A percentile compares a stretch with the other conserved stretches of the same genome.
These are phyloP conservation scores for Drosophila gaucha DNA, from an alignment of 2,888 invertebrate genomes.

Conservation along the genomic window DNA sequence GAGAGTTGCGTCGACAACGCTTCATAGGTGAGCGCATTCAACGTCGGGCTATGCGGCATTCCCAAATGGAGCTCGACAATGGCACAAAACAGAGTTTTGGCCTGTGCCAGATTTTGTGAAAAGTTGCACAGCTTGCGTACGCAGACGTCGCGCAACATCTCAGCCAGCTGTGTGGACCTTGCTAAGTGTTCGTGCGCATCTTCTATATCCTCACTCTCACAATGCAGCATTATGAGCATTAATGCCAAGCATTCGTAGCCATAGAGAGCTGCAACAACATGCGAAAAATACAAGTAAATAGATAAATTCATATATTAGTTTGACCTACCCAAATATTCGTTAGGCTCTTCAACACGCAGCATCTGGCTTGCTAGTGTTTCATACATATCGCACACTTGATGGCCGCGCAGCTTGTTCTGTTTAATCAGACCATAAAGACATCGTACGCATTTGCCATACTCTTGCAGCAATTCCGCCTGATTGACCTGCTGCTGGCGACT, in stretches of 20 bases:
- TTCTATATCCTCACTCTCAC: constrained; percentile 10
- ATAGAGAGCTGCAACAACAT: constrained; percentile 27
- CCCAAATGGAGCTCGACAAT: constrained; percentile 37
- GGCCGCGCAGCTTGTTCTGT: constrained; percentile 31
- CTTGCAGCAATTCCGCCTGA: constrained; percentile 17
- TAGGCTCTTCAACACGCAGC: constrained; percentile 10
- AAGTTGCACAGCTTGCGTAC: constrained; percentile 23
- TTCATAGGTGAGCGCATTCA: constrained; percentile 41
- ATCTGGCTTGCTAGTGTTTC: constrained; percentile 32
- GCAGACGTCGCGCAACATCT: constrained; percentile 35
- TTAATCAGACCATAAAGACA: constrained; percentile 39
- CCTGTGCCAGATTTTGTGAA: constrained; percentile 11
- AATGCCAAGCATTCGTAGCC: constrained; percentile 60
- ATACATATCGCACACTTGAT: constrained; percentile 40
- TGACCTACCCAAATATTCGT: constrained; percentile 32
- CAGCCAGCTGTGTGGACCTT: constrained; percentile 16
- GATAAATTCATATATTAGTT: background rate
- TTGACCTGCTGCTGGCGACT: background rate
- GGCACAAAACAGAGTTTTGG: constrained; percentile 51
- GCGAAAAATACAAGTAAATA: background rate
- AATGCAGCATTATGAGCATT: constrained; percentile 41
- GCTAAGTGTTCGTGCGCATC: constrained; percentile 3
- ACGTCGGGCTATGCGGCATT: constrained; percentile 3
- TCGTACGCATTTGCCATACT: constrained; percentile 32
- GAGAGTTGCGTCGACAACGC: constrained; percentile 24